Base-by-base conservation (phyloP, 2,888 invertebrate species). In the Chaetogeoica ovagalla region DNA sequence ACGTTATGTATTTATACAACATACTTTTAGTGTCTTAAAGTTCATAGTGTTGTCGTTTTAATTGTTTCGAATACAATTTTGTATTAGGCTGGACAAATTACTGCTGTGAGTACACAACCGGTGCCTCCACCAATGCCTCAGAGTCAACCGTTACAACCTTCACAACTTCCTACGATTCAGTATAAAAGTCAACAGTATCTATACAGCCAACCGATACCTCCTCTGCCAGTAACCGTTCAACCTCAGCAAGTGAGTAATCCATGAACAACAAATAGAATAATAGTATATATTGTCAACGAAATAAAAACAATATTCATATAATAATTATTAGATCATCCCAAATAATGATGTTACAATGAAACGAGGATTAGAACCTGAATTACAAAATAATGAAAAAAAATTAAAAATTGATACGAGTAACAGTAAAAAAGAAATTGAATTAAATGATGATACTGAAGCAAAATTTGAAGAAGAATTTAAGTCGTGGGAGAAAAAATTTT, bases 401-500 rank as follows among this genome's bases (percentile, higher is more conserved):
- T 39, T 79, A 4, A 79, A 79, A 71, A 57, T 63, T 39, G 79
- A 70, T 39, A 39, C 21, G 17, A 1, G 15, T 0, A 66, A 39
- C 3, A 71, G 23, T 19, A 79, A 79, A 76, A 84, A 83, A 23
- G 79, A 84, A 55, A 82, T 83, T 74, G 84, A 84, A 79, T 82
- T 84, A 81, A 82, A 68, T 63, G 73, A 89, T 0, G 89, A 90
- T 84, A 94, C 94, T 84, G 95, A 96, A 86, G 91, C 91, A 86
- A 91, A 92, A 82, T 97, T 97, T 87, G 94, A 95, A 85, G 91
- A 92, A 82, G 94, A 96, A 86, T 96, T 96, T 86, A 90, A 91
- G 84, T 92, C 94, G 85, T 97, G 96, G 96, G 95, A 96, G 87
- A 90, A 93, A 83, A 94, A 96, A 86, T 96, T 96, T 86, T 91